Evolutionary conservation across 2,888 invertebrate species (phyloP).

Genomic region (Dynastes maya): DNA sequence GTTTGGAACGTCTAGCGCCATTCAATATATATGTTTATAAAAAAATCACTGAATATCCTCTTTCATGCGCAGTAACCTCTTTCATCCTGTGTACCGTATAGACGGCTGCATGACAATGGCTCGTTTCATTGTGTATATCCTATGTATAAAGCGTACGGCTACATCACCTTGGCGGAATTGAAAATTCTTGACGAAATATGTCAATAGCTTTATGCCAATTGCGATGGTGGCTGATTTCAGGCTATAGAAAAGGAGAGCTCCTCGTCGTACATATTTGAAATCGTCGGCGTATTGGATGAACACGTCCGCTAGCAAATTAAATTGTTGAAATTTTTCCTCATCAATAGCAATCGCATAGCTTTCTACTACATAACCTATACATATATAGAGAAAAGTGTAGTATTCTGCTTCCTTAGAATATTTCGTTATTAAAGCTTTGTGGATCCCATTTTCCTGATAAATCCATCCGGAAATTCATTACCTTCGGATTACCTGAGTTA

Average conservation of each 20-base stretch:
- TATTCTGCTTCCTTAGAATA: neutral
- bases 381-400: neutral
- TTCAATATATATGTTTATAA: constrained; percentile 26
- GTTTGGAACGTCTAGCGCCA: constrained; percentile 40
- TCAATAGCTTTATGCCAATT: constrained; percentile 46
- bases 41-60: constrained; percentile 39
- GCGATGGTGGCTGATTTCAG: constrained; percentile 30
- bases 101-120: constrained; percentile 43
- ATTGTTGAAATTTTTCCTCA: constrained; percentile 30
- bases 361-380: neutral
- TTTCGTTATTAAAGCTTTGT: neutral
- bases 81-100: constrained; percentile 36
- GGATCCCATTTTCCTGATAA: neutral
- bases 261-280: constrained; percentile 33
- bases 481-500: neutral
- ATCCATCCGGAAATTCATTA: neutral
- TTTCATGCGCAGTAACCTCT: constrained; percentile 44
- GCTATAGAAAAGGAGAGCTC: constrained; percentile 37
- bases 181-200: constrained; percentile 47
- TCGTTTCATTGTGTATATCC: constrained; percentile 25
- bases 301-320: constrained; percentile 27
- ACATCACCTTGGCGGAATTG: constrained; percentile 38
- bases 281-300: constrained; percentile 21
- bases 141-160: neutral
- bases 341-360: neutral